phyloP scores from a whole-genome alignment of 2,113 vertebrate genomes.

The Oophaga pumilio region DNA sequence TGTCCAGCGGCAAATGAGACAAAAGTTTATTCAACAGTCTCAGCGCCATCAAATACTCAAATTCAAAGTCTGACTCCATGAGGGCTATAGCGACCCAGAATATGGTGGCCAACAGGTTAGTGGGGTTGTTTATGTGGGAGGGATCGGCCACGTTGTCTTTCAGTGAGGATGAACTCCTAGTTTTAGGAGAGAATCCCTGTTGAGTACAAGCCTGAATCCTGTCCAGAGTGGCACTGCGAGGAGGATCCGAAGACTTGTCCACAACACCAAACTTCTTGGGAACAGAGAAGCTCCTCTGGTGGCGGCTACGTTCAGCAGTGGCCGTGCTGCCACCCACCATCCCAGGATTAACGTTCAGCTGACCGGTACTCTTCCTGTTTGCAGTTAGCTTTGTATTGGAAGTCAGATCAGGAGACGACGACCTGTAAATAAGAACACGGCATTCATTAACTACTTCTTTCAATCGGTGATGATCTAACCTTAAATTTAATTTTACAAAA shows the following conservation, averaged over 20 bases:
- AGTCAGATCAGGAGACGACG: constrained; percentile 91
- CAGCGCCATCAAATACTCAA: constrained; percentile 96
- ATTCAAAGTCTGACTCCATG: constrained; percentile 99
- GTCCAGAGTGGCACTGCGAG: constrained; percentile 93
- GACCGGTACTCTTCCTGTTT: constrained; percentile 94
- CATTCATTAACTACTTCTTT: too few relatives aligned
- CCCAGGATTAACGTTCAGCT: constrained; percentile 87
- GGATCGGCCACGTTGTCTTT: constrained; percentile 89
- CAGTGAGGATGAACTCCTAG: constrained; percentile 85
- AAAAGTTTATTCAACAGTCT: constrained; percentile 90
- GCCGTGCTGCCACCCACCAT: constrained; percentile 69
- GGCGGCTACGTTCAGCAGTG: constrained; percentile 85
- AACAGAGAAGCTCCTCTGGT: constrained; percentile 96
- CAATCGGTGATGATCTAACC: too few relatives aligned
- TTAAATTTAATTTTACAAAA: too few relatives aligned
- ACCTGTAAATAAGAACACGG: constrained; percentile 65
- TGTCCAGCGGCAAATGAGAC: constrained; percentile 90
- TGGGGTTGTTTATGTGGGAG: constrained; percentile 89
- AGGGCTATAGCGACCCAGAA: constrained; percentile 97
- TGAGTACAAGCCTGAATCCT: constrained; percentile 95
- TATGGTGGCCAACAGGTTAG: constrained; percentile 90
- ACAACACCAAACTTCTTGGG: constrained; percentile 97
- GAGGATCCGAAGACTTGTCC: constrained; percentile 84
- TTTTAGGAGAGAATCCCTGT: constrained; percentile 80
- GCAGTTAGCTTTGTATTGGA: constrained; percentile 87